Percentiles rank a stretch among this genome's conserved stretches.
Evolutionary conservation across 37 sponge, comb jelly and placozoan genomes (phyloP).

Genomic region (Mnemiopsis leidyi): DNA sequence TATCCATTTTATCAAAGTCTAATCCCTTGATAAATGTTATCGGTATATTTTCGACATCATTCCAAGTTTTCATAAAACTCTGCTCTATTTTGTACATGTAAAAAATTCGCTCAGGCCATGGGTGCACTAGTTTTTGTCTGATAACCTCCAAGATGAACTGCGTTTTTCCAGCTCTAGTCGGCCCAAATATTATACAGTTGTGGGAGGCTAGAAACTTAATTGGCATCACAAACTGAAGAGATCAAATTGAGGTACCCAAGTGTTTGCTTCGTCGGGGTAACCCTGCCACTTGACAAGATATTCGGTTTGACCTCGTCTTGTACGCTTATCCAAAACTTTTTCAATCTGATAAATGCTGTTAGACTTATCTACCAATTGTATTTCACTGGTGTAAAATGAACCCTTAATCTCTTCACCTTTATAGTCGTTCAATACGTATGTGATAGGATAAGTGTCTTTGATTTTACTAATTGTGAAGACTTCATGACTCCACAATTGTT

Average conservation of each 20-base stretch:
- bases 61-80: conserved; percentile 20
- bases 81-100: conserved; percentile 25
- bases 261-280: conserved; percentile 10
- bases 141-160: conserved; percentile 1
- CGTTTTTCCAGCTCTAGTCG: conserved; percentile 1
- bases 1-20: conserved; percentile 14
- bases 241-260: conserved; percentile 10
- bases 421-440: conserved; percentile 2
- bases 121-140: conserved; percentile 1
- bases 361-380: not conserved
- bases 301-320: not conserved
- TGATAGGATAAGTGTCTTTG: conserved; percentile 6
- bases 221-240: conserved; percentile 6
- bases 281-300: not conserved
- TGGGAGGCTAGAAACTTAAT: conserved; percentile 19
- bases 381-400: not conserved
- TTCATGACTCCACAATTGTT: not conserved
- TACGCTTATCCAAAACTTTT: not conserved
- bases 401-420: conserved; percentile 1
- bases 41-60: not conserved
- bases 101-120: conserved; percentile 14
- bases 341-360: not conserved
- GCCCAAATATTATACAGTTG: conserved; percentile 9
- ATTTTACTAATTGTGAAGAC: not conserved
- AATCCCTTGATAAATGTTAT: conserved; percentile 11